Conservation (phyloP, 2,888 invertebrate genomes). For the Scaptomyza tumidula region DNA sequence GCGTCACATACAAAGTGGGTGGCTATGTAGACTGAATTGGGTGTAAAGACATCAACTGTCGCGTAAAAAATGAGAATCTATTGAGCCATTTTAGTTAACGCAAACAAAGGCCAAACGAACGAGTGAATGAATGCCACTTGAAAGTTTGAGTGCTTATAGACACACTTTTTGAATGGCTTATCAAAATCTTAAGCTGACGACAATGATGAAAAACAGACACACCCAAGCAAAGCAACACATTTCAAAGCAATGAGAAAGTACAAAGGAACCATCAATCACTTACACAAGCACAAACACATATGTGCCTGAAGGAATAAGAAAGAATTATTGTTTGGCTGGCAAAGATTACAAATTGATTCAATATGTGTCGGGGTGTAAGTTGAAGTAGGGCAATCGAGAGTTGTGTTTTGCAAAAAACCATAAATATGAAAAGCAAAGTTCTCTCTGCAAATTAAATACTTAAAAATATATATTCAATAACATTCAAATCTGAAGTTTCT, state of each 20-base stretch:
- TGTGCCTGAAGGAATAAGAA: conserved; percentile 38
- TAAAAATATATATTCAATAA: no score
- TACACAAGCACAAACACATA: conserved; percentile 24
- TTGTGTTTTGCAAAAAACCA: background rate
- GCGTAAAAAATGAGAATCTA: conserved; percentile 41
- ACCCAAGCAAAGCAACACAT: conserved; percentile 11
- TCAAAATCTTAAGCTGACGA: conserved; percentile 75
- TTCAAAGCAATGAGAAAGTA: conserved; percentile 13
- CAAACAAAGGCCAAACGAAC: conserved; percentile 43
- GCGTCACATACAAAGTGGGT: background rate
- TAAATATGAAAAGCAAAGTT: background rate
- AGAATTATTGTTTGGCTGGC: conserved; percentile 29
- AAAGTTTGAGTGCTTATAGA: conserved; percentile 71
- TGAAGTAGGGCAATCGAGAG: background rate
- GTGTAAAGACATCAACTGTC: conserved; percentile 56
- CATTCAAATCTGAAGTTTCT: background rate
- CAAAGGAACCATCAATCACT: conserved; percentile 43
- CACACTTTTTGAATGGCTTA: conserved; percentile 74
- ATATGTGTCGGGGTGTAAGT: no score
- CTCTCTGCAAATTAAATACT: no score
- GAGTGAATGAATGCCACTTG: conserved; percentile 54
- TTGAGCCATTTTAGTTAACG: conserved; percentile 61
- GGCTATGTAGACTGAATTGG: conserved; percentile 5
- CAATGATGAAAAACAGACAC: conserved; percentile 34
- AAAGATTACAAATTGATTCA: conserved; percentile 9